Evolutionary conservation across 2,797 vertebrate genomes (phyloP).

Genomic region (Lemur catta): DNA sequence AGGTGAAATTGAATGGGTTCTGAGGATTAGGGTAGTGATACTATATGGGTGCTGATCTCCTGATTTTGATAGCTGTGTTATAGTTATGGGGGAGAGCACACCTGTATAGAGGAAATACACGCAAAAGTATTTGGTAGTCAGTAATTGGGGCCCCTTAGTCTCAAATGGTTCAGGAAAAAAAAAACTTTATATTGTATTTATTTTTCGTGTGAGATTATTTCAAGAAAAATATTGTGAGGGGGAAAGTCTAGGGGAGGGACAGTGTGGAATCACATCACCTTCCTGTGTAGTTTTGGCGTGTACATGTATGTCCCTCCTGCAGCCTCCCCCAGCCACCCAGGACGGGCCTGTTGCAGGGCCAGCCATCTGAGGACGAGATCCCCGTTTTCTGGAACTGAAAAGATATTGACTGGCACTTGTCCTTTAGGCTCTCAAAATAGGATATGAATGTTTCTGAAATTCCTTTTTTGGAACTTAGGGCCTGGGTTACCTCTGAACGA

Average conservation of each 20-base stretch:
- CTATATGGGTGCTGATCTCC: not conserved
- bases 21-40: too few relatives aligned
- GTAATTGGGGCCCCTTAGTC: not conserved
- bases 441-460: not conserved
- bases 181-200: not conserved
- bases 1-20: not conserved
- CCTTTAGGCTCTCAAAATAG: not conserved
- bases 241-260: too few relatives aligned
- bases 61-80: not conserved
- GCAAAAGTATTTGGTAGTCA: not conserved
- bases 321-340: not conserved
- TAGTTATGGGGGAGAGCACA: not conserved
- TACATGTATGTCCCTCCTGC: accelerated
- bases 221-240: not conserved
- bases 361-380: not conserved
- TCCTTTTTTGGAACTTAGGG: not conserved
- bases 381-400: not conserved
- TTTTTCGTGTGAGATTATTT: not conserved
- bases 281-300: not conserved
- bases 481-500: not conserved
- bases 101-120: not conserved
- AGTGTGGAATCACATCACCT: not conserved
- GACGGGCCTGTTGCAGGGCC: not conserved
- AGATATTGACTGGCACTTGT: not conserved
- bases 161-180: not conserved